These are phyloP conservation scores for Neosilurus hyrtlii DNA, from an alignment of 2,797 vertebrate genomes.

Conservation along the genomic window DNA sequence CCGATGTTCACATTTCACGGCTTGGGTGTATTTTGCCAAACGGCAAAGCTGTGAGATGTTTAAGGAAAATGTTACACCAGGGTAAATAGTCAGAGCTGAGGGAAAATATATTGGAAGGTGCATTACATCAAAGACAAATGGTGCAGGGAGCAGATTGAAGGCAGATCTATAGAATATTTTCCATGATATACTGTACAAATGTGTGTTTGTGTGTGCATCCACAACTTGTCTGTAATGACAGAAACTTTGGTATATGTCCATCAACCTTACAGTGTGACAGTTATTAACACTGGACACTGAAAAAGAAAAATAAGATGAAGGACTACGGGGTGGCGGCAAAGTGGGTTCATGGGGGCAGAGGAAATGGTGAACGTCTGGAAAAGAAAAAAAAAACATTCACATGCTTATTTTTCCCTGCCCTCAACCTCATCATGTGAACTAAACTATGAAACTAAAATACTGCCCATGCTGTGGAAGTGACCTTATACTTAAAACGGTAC, in stretches of 20 bases:
- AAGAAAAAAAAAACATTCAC: slow-evolving; percentile 67
- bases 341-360: slow-evolving; percentile 70
- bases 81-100: slow-evolving; percentile 47
- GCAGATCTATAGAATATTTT: slow-evolving; percentile 49
- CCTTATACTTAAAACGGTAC: slow-evolving; percentile 76
- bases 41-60: slow-evolving; percentile 41
- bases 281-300: slow-evolving; percentile 75
- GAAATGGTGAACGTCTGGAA: slow-evolving; percentile 77
- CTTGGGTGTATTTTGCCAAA: slow-evolving; percentile 49
- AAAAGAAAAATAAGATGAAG: slow-evolving; percentile 50
- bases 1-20: slow-evolving; percentile 36
- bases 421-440: slow-evolving; percentile 80
- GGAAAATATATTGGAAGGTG: slow-evolving; percentile 45
- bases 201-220: slow-evolving; percentile 53
- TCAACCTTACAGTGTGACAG: slow-evolving; percentile 77
- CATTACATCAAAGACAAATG: slow-evolving; percentile 54
- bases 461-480: slow-evolving; percentile 72
- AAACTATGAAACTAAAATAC: slow-evolving; percentile 67
- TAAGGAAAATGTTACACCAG: slow-evolving; percentile 42
- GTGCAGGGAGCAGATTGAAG: slow-evolving; percentile 19
- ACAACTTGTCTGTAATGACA: slow-evolving; percentile 70
- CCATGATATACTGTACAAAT: slow-evolving; percentile 49
- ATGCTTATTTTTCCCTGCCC: slow-evolving; percentile 81
- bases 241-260: slow-evolving; percentile 76
- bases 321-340: slow-evolving; percentile 44